A percentile compares a stretch with the other conserved stretches of the same genome.
Evolutionary conservation across 2,113 vertebrate species (phyloP).

Genomic region (Coptodon bakossiorum): DNA sequence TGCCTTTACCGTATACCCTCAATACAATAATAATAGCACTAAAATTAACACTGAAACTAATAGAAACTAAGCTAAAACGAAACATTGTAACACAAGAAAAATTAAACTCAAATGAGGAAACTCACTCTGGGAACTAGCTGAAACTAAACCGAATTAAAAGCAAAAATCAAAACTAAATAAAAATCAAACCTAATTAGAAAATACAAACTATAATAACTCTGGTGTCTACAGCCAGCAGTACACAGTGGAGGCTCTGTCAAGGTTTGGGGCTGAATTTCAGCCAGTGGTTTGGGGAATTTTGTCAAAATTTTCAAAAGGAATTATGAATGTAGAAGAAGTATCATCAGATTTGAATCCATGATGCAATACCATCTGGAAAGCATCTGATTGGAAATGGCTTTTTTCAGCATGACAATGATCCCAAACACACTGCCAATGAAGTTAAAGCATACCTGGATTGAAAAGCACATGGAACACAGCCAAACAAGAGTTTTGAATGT

Average conservation of each 20-base stretch:
- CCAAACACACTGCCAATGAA: not conserved
- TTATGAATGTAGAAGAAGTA: not conserved
- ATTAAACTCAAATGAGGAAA: not conserved
- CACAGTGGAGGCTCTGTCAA: not conserved
- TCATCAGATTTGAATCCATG: not conserved
- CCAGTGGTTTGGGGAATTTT: not conserved
- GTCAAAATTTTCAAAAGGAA: not conserved
- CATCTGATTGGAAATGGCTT: not conserved
- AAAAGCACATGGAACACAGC: not conserved
- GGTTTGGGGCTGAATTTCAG: not conserved
- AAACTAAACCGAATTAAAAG: not conserved
- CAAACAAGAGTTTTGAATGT: fast-evolving
- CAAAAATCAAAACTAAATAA: not conserved
- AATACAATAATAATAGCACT: not conserved
- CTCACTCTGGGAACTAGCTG: not conserved
- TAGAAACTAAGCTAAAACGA: not conserved
- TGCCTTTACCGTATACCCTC: not conserved
- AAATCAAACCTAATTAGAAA: not conserved
- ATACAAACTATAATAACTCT: not conserved
- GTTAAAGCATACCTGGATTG: not conserved
- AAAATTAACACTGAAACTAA: fast-evolving
- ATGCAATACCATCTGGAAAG: not conserved
- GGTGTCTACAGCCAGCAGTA: not conserved
- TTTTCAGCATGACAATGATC: not conserved
- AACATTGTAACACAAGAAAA: not conserved